phyloP scores from a whole-genome alignment of 2,888 invertebrate genomes.

The Lypha dubia region DNA sequence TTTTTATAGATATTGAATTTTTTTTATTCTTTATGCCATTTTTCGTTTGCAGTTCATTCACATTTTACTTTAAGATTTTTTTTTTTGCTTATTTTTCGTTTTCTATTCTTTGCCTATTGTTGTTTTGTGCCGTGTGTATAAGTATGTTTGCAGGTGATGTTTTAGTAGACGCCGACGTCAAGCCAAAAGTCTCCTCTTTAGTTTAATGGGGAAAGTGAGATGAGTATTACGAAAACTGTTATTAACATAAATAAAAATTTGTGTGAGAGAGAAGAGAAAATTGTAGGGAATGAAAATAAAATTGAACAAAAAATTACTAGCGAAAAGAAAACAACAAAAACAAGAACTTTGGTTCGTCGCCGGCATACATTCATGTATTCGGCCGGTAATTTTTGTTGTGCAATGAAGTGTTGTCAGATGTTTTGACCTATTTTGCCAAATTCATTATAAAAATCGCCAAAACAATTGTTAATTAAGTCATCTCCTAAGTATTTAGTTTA shows the following conservation, averaged over 20 bases:
- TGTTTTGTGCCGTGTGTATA: slow-evolving; percentile 37
- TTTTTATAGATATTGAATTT: slow-evolving; percentile 33
- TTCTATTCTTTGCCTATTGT: slow-evolving; percentile 18
- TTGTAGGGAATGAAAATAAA: slow-evolving; percentile 17
- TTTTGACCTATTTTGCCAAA: no score
- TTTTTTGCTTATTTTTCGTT: slow-evolving; percentile 33
- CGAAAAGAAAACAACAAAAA: slow-evolving; percentile 50
- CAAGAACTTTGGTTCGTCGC: background rate
- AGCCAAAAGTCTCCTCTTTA: slow-evolving; percentile 30
- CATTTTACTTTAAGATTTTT: slow-evolving; percentile 65
- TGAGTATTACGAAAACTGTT: slow-evolving; percentile 5
- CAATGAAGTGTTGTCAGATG: no score
- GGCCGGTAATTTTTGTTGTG: no score
- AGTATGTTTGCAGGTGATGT: slow-evolving; percentile 63
- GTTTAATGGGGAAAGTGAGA: slow-evolving; percentile 36
- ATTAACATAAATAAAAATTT: slow-evolving; percentile 35
- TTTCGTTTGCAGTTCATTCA: slow-evolving; percentile 74
- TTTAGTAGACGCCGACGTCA: slow-evolving; percentile 27
- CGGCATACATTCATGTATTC: background rate
- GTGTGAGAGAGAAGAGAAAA: slow-evolving; percentile 24
- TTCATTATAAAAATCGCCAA: no score
- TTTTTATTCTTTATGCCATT: slow-evolving; percentile 42
- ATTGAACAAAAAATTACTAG: slow-evolving; percentile 15
- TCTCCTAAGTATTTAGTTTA: no score
- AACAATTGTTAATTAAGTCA: no score